phyloP scores from a whole-genome alignment of 2,113 vertebrate species.

The Syrrhaptes paradoxus region DNA sequence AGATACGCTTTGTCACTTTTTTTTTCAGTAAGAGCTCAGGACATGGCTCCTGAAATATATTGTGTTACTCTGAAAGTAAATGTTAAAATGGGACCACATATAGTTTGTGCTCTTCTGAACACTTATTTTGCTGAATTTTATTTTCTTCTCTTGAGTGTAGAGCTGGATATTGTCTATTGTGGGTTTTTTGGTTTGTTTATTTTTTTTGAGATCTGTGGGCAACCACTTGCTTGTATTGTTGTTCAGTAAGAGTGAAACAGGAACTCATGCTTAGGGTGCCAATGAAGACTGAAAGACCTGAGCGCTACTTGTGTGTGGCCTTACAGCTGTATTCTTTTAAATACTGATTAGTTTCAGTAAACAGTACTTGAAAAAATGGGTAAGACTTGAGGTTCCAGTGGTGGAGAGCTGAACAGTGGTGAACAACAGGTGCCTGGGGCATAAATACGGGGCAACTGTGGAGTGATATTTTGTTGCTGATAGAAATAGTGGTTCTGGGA shows the following conservation, averaged over 20 bases:
- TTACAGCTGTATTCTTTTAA: not conserved
- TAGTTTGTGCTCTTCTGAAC: not conserved
- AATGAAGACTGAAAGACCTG: not conserved
- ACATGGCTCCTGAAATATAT: not conserved
- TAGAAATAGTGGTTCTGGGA: not conserved
- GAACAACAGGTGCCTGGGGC: not conserved
- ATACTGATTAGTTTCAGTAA: not conserved
- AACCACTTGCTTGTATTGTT: not conserved
- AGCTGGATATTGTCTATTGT: not conserved
- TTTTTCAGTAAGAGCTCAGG: not conserved
- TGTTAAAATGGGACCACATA: not conserved
- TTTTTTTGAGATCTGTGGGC: not conserved
- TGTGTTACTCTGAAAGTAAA: not conserved
- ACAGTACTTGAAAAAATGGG: not conserved
- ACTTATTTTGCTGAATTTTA: not conserved
- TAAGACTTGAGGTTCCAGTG: not conserved
- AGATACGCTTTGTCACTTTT: not conserved
- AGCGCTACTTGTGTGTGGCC: not conserved
- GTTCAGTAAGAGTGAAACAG: not conserved
- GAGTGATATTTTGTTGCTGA: not conserved
- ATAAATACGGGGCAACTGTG: not conserved
- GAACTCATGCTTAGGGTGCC: fast-evolving
- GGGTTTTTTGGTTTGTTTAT: too few species aligned
- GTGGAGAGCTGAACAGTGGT: not conserved
- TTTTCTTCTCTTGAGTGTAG: not conserved